phyloP scores from a whole-genome alignment of 2,113 vertebrate genomes.

The Phalacrocorax aristotelis region DNA sequence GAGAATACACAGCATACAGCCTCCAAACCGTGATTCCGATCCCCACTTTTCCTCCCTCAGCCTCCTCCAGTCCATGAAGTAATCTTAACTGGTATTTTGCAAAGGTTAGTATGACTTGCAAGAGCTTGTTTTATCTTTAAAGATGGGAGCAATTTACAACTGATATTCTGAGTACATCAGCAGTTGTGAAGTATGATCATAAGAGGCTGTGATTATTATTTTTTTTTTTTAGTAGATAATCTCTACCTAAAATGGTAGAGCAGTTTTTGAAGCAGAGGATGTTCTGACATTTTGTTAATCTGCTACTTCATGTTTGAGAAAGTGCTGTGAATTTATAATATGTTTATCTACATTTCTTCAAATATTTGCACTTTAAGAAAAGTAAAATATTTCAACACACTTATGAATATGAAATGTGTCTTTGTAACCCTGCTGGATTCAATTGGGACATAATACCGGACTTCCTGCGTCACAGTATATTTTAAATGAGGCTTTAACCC shows the following conservation, averaged over 20 bases:
- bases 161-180: constrained; percentile 17
- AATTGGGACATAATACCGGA: background rate
- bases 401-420: constrained; percentile 46
- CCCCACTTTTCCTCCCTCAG: background rate
- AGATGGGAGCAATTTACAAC: background rate
- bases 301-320: constrained; percentile 42
- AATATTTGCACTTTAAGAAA: constrained; percentile 62
- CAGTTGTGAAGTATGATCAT: background rate
- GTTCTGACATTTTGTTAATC: constrained; percentile 65
- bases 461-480: background rate
- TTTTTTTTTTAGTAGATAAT: constrained; percentile 34
- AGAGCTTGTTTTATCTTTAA: background rate
- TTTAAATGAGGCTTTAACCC: constrained; percentile 6
- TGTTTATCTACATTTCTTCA: constrained; percentile 62
- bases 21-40: background rate
- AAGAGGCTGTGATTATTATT: background rate
- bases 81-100: background rate
- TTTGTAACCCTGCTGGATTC: constrained; percentile 47
- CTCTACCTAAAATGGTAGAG: constrained; percentile 17
- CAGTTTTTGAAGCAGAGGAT: constrained; percentile 43
- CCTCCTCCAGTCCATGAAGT: background rate
- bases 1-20: background rate
- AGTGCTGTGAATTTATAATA: constrained; percentile 64
- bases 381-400: constrained; percentile 49
- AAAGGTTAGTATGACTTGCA: background rate